Evolutionary conservation across 2,888 invertebrate species (phyloP).

Genomic region (Ophion slaviceki): DNA sequence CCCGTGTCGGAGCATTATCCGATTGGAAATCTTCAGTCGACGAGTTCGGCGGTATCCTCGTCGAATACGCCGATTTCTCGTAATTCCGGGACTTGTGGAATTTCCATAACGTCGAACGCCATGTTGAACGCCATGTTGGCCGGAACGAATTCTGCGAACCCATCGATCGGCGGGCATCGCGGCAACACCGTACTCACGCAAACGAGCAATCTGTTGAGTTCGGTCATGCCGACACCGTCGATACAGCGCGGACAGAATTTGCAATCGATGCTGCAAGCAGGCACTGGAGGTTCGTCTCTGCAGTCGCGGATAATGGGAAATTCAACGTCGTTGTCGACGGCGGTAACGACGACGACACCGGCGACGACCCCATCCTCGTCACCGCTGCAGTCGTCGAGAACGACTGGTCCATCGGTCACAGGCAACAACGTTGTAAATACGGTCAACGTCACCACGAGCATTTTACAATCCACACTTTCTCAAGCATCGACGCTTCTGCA

Average conservation of each 20-base stretch:
- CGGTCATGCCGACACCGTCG: slow-evolving; percentile 76
- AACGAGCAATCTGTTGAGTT: slow-evolving; percentile 78
- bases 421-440: slow-evolving; percentile 72
- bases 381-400: slow-evolving; percentile 76
- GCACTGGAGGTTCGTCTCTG: slow-evolving; percentile 64
- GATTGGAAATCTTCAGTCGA: slow-evolving; percentile 79
- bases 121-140: slow-evolving; percentile 82
- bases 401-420: slow-evolving; percentile 77
- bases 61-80: slow-evolving; percentile 57
- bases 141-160: slow-evolving; percentile 78
- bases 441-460: slow-evolving; percentile 79
- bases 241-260: slow-evolving; percentile 78
- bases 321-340: slow-evolving; percentile 51
- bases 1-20: slow-evolving; percentile 83
- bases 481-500: slow-evolving; percentile 80
- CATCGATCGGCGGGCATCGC: slow-evolving; percentile 77
- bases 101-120: slow-evolving; percentile 81
- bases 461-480: slow-evolving; percentile 81
- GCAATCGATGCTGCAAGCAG: slow-evolving; percentile 78
- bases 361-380: slow-evolving; percentile 45
- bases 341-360: slow-evolving; percentile 28
- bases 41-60: slow-evolving; percentile 62
- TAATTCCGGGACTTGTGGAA: slow-evolving; percentile 67
- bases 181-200: slow-evolving; percentile 78
- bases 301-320: slow-evolving; percentile 69